phyloP scores from a whole-genome alignment of 2,888 invertebrate species.

The Nephrotoma flavescens region DNA sequence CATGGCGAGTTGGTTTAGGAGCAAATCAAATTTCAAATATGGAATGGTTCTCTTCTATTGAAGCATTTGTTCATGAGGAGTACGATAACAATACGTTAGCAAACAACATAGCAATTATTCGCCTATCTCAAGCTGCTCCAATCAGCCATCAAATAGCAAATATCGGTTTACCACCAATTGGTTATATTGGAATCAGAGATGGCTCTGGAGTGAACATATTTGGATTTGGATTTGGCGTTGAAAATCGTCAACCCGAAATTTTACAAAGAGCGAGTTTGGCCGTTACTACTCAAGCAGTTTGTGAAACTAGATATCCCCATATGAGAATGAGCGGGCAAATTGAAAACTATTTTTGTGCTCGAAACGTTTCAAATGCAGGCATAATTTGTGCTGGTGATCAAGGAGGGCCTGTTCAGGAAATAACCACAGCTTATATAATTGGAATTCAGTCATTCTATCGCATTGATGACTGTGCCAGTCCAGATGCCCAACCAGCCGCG shows the following conservation, averaged over 20 bases:
- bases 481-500: no score
- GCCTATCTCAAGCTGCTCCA: background rate
- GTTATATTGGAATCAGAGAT: background rate
- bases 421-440: no score
- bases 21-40: background rate
- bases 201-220: no score
- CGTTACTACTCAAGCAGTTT: background rate
- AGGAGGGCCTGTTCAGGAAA: background rate
- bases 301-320: background rate
- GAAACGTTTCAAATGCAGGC: background rate
- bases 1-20: background rate
- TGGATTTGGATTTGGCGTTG: background rate
- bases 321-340: background rate
- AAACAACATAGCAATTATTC: background rate
- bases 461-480: no score
- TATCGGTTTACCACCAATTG: background rate
- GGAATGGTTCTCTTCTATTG: background rate
- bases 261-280: background rate
- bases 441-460: no score
- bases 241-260: background rate
- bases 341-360: background rate
- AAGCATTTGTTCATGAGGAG: background rate
- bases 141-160: background rate
- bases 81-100: background rate
- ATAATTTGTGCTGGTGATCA: background rate